phyloP scores from a whole-genome alignment of 2,888 invertebrate genomes.

The Seladonia tumulorum region DNA sequence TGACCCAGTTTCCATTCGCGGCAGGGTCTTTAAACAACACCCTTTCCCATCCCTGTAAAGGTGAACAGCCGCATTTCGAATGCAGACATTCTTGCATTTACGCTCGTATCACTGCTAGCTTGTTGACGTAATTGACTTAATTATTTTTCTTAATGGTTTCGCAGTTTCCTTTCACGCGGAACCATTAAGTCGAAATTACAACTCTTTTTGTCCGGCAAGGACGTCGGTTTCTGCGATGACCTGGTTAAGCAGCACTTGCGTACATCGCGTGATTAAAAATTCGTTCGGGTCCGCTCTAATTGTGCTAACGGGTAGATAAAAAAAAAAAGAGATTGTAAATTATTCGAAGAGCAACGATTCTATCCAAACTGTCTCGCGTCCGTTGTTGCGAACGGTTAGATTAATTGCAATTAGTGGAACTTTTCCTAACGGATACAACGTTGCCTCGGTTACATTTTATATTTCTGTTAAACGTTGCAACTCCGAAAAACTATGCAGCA shows the following conservation, averaged over 20 bases:
- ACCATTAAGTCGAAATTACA: background rate
- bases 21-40: conserved; percentile 19
- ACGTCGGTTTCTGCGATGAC: background rate
- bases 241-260: background rate
- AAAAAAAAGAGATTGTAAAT: background rate
- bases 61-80: conserved; percentile 2
- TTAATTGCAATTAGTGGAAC: background rate
- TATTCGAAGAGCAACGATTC: background rate
- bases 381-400: background rate
- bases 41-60: background rate
- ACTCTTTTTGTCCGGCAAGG: background rate
- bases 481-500: background rate
- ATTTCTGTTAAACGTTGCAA: background rate
- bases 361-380: background rate
- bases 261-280: conserved; percentile 1
- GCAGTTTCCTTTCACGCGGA: background rate
- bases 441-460: background rate
- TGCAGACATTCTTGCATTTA: background rate
- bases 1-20: background rate
- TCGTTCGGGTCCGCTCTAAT: background rate
- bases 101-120: background rate
- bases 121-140: background rate
- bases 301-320: background rate
- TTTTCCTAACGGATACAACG: background rate
- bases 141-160: conserved; percentile 5